A percentile compares a stretch with the other conserved stretches of the same genome.
Conservation (phyloP, 2,888 invertebrate genomes). For the Dolichopus griseipennis region DNA sequence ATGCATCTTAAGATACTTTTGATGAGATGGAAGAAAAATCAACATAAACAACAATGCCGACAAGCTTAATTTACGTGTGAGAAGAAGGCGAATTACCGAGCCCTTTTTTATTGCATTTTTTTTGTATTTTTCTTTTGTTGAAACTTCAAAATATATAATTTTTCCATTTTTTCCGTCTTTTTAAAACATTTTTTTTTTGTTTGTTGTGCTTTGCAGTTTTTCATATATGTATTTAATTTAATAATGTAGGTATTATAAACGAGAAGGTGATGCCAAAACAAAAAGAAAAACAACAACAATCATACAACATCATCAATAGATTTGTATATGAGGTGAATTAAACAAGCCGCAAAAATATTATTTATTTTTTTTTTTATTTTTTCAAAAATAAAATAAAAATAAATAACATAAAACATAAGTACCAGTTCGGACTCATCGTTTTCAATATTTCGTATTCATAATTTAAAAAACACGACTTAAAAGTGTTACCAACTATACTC, state of each 20-base stretch:
- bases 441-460: background rate
- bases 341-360: constrained; percentile 8
- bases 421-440: background rate
- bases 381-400: background rate
- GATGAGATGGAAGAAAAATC: background rate
- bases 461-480: no score
- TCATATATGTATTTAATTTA: background rate
- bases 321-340: background rate
- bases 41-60: constrained; percentile 1
- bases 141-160: background rate
- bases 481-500: no score
- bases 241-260: constrained; percentile 8
- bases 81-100: constrained; percentile 4
- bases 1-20: background rate
- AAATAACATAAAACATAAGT: constrained; percentile 4
- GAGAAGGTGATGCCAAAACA: constrained; percentile 7
- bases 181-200: background rate
- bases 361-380: background rate
- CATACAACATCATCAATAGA: background rate
- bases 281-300: background rate
- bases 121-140: background rate
- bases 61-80: constrained; percentile 7
- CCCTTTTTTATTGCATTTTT: background rate
- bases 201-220: background rate
- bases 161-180: background rate